Evolutionary conservation across 2,797 vertebrate genomes (phyloP), one percentile per base, ranked within the genome.

Genomic region (Argentina silus): DNA sequence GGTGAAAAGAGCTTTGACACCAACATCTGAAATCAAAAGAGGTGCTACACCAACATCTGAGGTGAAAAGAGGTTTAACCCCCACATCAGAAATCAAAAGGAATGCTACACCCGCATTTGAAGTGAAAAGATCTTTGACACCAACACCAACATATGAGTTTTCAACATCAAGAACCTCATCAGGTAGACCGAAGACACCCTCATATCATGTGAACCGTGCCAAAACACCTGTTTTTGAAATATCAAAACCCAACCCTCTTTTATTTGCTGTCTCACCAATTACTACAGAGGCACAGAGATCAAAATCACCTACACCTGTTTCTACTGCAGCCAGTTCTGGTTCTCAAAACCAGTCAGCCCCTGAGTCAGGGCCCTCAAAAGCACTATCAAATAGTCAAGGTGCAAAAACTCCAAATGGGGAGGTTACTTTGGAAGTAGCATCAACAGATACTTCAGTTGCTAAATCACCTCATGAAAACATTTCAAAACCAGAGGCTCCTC

Each of bases 191-290:
- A 93, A 77, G 79, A 93, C 93, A 50, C 93, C 94, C 0, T 88
- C 88, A 4, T 81, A 83, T 77, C 85, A 88, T 47, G 44, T 77
- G 9, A 71, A 64, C 47, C 87, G 90, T 12, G 79, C 86, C 42
- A 70, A 79, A 76, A 91, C 89, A 2, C 90, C 92, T 2, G 79
- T 91, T 43, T 90, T 92, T 88, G 93, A 94, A 86, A 78, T 94
- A 71, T 94, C 93, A 76, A 92, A 78, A 84, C 67, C 93, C 21
- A 93, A 94, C 78, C 93, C 93, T 78, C 89, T 92, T n/a, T 81
- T 94, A 83, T 94, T 93, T 88, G 89, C 91, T 0, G 89, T 94
- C 36, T 90, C 91, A 9, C 88, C 92, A 17, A 84, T 91, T 4
- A 87, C 88, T 63, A 85, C 88, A 14, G 90, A 93, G 72, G 74